Evolutionary conservation across 1,140 invertebrate genomes (phyloP).

Genomic region (Hylyphantes graminicola): DNA sequence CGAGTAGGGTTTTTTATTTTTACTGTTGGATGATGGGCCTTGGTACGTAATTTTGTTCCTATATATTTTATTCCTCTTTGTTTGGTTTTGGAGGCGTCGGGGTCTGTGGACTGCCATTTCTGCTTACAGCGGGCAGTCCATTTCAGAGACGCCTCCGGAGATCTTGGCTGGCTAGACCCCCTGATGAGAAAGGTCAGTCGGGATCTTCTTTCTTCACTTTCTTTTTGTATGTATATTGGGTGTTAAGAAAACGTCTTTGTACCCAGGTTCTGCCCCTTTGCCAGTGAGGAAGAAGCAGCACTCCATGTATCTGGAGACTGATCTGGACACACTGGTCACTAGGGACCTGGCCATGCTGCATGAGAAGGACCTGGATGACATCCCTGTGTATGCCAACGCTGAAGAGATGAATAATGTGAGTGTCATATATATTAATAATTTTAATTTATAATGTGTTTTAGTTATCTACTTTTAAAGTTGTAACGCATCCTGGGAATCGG

Average conservation of each 20-base stretch:
- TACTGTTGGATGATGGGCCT: too few relatives aligned
- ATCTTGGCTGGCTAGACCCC: too few relatives aligned
- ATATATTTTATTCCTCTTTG: too few relatives aligned
- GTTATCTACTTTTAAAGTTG: not conserved
- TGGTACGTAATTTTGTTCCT: too few relatives aligned
- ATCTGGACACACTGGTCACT: conserved; percentile 82
- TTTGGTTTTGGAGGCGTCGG: too few relatives aligned
- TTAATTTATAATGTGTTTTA: not conserved
- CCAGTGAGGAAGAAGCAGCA: conserved; percentile 66
- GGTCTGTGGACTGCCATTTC: too few relatives aligned
- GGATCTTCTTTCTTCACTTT: too few relatives aligned
- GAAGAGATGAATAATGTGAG: conserved; percentile 57
- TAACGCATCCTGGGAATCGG: too few relatives aligned
- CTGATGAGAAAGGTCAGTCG: too few relatives aligned
- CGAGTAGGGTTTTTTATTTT: too few relatives aligned
- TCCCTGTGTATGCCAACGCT: conserved; percentile 62
- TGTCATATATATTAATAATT: not conserved
- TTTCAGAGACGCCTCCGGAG: too few relatives aligned
- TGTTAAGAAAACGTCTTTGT: not conserved
- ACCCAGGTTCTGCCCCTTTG: conserved; percentile 65
- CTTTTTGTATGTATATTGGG: not conserved
- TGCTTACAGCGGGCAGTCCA: too few relatives aligned
- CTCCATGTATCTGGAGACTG: conserved; percentile 85
- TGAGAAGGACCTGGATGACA: conserved; percentile 65
- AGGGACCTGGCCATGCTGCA: conserved; percentile 66